Conservation (phyloP, 2,113 vertebrate genomes). For the Notarius lentiginosus region DNA sequence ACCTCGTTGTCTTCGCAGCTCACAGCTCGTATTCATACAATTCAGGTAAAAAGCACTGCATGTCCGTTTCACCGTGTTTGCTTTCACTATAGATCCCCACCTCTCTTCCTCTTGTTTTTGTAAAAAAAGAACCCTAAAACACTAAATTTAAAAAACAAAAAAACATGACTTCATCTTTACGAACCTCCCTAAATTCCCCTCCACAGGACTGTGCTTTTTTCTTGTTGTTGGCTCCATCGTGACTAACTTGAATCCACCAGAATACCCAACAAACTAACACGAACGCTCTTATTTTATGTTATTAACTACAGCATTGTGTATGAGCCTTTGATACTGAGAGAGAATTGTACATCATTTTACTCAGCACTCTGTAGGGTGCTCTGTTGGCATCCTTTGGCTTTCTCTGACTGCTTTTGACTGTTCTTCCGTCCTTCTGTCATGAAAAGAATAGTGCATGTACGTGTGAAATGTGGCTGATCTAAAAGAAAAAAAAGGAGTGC, state of each 20-base stretch:
- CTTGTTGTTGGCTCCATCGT: conserved; percentile 14
- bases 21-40: conserved; percentile 88
- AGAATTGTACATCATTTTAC: background rate
- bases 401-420: background rate
- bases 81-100: conserved; percentile 13
- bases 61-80: conserved; percentile 51
- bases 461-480: conserved; percentile 61
- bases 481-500: conserved; percentile 48
- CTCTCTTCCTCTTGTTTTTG: conserved; percentile 7
- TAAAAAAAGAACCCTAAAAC: conserved; percentile 6
- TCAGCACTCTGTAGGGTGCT: background rate
- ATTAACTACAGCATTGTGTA: background rate
- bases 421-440: background rate
- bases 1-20: conserved; percentile 86
- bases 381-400: background rate
- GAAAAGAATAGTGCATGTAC: conserved; percentile 25
- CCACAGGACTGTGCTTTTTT: conserved; percentile 27
- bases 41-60: conserved; percentile 86
- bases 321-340: background rate
- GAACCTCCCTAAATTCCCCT: conserved; percentile 38
- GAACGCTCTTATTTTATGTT: conserved; percentile 5
- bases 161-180: conserved; percentile 30
- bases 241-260: conserved; percentile 19
- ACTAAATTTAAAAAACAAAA: background rate
- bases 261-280: conserved; percentile 9